These are phyloP conservation scores for Cancer borealis DNA, from an alignment of 2,888 invertebrate genomes.

Conservation along the genomic window DNA sequence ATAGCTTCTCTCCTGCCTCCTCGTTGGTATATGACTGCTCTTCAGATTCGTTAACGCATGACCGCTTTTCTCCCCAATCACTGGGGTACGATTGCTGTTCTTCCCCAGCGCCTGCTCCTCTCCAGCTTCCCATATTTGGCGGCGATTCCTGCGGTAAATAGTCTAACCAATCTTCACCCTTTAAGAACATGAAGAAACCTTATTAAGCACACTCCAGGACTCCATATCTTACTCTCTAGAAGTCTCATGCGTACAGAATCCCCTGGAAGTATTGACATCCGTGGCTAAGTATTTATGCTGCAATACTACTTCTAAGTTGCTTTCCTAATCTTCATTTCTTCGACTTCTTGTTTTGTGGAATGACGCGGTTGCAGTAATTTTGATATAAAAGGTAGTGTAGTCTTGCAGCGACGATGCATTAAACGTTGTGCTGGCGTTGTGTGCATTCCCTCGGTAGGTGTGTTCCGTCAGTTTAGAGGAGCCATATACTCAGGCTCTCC, in stretches of 20 bases:
- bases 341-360: background rate
- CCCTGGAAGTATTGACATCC: background rate
- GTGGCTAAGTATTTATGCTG: background rate
- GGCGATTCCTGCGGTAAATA: conserved; percentile 1
- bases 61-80: background rate
- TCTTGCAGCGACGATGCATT: conserved; percentile 40
- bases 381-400: background rate
- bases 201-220: background rate
- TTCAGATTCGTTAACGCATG: background rate
- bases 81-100: background rate
- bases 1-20: background rate
- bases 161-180: background rate
- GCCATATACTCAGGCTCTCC: conserved; percentile 35
- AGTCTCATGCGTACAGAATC: background rate
- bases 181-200: background rate
- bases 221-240: conserved; percentile 13
- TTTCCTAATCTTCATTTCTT: background rate
- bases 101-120: background rate
- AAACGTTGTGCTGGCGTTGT: conserved; percentile 21
- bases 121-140: background rate
- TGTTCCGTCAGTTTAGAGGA: conserved; percentile 21
- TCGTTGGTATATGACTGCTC: background rate
- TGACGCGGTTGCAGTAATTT: background rate
- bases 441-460: background rate
- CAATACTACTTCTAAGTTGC: background rate